Percentiles rank a stretch among this genome's conserved stretches.
Conservation (phyloP, 2,888 invertebrate genomes). For the Mimumesa dahlbomi region DNA sequence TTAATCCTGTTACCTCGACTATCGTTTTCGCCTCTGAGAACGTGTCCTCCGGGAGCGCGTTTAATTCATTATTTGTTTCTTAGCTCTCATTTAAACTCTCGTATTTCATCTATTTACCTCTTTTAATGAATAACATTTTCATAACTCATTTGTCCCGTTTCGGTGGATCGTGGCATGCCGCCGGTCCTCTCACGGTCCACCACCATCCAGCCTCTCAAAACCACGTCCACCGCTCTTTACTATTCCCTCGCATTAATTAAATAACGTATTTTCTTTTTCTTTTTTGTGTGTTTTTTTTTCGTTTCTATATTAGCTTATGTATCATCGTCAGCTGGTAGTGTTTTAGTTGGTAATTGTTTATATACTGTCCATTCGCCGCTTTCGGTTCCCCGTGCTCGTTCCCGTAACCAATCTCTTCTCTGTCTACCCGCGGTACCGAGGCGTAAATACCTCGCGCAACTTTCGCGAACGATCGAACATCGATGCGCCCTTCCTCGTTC, state of each 20-base stretch:
- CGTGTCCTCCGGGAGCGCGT: conserved; percentile 22
- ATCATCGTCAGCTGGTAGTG: conserved; percentile 70
- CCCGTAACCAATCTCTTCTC: conserved; percentile 4
- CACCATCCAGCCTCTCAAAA: conserved; percentile 3
- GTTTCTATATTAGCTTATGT: conserved; percentile 44
- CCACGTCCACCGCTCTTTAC: conserved; percentile 18
- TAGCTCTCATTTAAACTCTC: conserved; percentile 47
- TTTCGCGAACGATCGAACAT: background rate
- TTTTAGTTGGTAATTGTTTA: conserved; percentile 68
- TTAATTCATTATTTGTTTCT: conserved; percentile 14
- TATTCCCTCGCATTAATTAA: conserved; percentile 52
- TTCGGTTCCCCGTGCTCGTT: conserved; percentile 35
- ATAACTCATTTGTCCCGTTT: conserved; percentile 47
- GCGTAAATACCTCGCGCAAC: conserved; percentile 16
- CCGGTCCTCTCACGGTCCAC: conserved; percentile 8
- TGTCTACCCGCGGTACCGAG: background rate
- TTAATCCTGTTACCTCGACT: conserved; percentile 46
- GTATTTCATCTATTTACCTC: conserved; percentile 45
- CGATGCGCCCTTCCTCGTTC: background rate
- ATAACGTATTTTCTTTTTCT: conserved; percentile 56
- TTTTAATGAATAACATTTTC: conserved; percentile 63
- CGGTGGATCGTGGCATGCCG: conserved; percentile 15
- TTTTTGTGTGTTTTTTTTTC: too few species aligned
- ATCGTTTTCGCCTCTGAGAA: conserved; percentile 52
- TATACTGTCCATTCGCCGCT: conserved; percentile 60